These are phyloP conservation scores for Mormyrus hasselquistii DNA, from an alignment of 2,797 vertebrate genomes.

Conservation along the genomic window DNA sequence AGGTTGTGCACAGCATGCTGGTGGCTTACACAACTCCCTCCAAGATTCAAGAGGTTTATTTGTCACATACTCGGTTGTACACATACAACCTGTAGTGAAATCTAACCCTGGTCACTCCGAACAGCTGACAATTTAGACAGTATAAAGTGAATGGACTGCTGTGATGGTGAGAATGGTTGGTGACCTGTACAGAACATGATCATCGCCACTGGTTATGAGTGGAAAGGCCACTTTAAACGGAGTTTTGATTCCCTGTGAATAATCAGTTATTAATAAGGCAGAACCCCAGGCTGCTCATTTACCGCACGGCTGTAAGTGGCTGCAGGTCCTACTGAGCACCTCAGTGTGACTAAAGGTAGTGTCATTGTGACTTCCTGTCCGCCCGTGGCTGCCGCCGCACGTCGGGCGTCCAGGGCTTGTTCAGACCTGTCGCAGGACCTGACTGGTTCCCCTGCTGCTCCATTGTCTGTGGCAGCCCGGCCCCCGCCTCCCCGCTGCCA, in stretches of 20 bases:
- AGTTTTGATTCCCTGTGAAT: background rate
- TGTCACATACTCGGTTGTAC: background rate
- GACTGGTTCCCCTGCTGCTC: conserved; percentile 17
- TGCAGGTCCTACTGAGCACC: background rate
- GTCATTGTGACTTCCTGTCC: background rate
- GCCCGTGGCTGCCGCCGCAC: background rate
- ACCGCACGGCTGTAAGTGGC: background rate
- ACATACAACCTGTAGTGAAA: background rate
- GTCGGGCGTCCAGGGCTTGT: background rate
- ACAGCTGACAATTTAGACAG: background rate
- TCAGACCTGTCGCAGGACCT: conserved; percentile 4
- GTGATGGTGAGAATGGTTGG: background rate
- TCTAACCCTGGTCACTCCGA: background rate
- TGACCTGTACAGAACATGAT: background rate
- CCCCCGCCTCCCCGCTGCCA: background rate
- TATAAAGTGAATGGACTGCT: background rate
- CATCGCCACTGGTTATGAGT: background rate
- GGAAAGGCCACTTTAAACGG: background rate
- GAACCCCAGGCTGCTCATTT: background rate
- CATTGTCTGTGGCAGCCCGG: background rate
- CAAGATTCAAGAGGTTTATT: background rate
- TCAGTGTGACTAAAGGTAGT: background rate
- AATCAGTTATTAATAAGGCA: background rate
- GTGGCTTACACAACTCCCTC: background rate
- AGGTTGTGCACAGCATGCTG: background rate